These are phyloP conservation scores for Carduelis carduelis DNA, from an alignment of 2,797 vertebrate genomes.

Conservation along the genomic window DNA sequence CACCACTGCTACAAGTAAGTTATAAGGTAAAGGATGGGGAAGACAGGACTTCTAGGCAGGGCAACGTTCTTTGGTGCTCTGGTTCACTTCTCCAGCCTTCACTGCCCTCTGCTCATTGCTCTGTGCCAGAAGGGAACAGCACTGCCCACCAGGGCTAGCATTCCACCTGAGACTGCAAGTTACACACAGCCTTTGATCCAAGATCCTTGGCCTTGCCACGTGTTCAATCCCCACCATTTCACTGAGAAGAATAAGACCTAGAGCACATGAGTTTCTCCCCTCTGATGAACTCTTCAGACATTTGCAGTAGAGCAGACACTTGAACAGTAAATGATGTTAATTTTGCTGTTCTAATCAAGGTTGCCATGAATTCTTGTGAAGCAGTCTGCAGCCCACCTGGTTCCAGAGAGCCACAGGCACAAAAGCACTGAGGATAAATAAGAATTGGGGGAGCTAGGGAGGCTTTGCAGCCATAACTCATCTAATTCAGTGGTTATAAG, in stretches of 20 bases:
- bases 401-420: not conserved
- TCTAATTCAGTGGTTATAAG: not conserved
- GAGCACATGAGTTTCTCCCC: rapidly evolving
- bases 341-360: not conserved
- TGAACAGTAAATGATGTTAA: not conserved
- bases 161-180: not conserved
- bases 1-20: not conserved
- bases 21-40: not conserved
- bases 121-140: not conserved
- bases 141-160: not conserved
- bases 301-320: not conserved
- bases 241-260: not conserved
- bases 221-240: not conserved
- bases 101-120: not conserved
- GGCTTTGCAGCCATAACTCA: not conserved
- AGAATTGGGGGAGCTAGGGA: not conserved
- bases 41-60: not conserved
- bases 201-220: not conserved
- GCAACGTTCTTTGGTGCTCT: not conserved
- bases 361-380: not conserved
- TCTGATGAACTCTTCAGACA: not conserved
- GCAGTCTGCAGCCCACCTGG: not conserved
- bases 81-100: not conserved
- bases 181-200: not conserved
- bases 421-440: not conserved